These are phyloP conservation scores for Andrena camellia DNA, from an alignment of 2,888 invertebrate genomes.

Conservation along the genomic window DNA sequence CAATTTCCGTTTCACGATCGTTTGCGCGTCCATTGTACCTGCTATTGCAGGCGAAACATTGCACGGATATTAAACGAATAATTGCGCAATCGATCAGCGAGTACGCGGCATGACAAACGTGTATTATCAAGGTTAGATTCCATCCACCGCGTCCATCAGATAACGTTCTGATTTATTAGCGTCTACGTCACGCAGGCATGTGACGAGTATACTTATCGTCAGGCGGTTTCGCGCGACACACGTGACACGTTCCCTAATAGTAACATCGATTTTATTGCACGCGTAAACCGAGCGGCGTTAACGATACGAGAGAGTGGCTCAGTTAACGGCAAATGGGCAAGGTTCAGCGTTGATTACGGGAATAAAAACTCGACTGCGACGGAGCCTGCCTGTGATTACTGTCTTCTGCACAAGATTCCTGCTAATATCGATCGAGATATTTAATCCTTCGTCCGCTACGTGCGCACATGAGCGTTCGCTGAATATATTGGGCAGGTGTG, in stretches of 20 bases:
- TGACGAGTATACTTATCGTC: not conserved
- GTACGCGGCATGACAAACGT: conserved; percentile 13
- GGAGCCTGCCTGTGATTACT: not conserved
- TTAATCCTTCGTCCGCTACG: not conserved
- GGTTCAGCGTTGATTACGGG: no score
- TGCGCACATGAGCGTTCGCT: not conserved
- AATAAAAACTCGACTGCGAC: not conserved
- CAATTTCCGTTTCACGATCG: not conserved
- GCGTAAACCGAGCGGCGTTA: not conserved
- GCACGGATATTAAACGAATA: not conserved
- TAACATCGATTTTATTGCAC: not conserved
- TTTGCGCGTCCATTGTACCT: not conserved
- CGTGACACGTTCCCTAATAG: no score
- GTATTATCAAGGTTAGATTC: conserved; percentile 26
- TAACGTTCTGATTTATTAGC: conserved; percentile 20
- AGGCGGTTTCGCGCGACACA: no score
- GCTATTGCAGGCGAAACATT: not conserved
- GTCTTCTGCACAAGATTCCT: not conserved
- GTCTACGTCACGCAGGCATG: conserved; percentile 6
- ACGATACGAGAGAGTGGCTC: not conserved
- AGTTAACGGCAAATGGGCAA: not conserved
- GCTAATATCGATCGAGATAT: not conserved
- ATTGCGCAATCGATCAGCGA: not conserved
- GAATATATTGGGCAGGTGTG: conserved; percentile 8
- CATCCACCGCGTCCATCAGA: conserved; percentile 18